These are phyloP conservation scores for Daboia siamensis DNA, from an alignment of 2,113 vertebrate species.

Conservation along the genomic window DNA sequence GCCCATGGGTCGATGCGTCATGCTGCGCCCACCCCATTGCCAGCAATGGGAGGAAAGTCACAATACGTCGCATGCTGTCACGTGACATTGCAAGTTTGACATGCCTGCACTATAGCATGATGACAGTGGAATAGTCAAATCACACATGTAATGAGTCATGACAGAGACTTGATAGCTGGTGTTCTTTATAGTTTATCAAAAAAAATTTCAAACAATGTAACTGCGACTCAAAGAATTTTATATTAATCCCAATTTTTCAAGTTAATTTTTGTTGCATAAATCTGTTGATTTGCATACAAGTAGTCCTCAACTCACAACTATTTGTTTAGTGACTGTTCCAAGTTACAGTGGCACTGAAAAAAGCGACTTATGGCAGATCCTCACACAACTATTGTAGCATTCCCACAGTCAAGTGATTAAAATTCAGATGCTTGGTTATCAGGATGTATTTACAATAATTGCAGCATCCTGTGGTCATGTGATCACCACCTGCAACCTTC, in stretches of 20 bases:
- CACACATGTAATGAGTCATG: neutral
- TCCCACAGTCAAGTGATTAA: neutral
- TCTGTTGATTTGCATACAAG: neutral
- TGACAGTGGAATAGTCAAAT: neutral
- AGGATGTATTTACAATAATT: neutral
- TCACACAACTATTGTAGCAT: neutral
- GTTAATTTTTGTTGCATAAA: neutral
- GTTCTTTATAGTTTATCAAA: neutral
- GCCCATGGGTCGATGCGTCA: too few species aligned
- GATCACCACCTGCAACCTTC: neutral
- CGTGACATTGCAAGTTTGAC: too few species aligned
- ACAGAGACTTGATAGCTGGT: neutral
- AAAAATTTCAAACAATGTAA: neutral
- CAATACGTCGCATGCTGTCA: too few species aligned
- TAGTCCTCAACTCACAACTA: neutral
- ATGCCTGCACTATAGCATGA: rapidly evolving
- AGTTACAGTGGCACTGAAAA: neutral
- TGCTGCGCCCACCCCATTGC: too few species aligned
- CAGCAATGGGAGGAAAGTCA: too few species aligned
- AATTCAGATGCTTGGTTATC: neutral
- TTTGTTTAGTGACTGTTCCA: neutral
- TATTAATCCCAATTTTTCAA: neutral
- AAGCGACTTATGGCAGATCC: neutral
- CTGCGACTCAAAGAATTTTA: neutral
- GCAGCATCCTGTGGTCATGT: neutral